These are phyloP conservation scores for Mycetomoellerius zeteki DNA, from an alignment of 1,140 invertebrate species.

Conservation along the genomic window DNA sequence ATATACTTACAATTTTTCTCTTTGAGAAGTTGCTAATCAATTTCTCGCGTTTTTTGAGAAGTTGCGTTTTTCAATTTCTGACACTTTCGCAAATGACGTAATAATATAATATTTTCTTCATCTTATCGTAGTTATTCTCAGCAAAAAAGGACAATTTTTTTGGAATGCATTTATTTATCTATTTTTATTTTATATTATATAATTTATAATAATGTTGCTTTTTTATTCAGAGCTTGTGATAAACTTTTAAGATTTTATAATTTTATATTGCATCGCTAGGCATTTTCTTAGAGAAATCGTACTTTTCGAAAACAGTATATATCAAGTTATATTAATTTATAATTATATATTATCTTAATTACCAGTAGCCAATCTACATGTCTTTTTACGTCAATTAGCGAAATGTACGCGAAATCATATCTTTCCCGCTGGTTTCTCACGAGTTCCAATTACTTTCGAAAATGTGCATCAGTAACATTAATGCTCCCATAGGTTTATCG, in stretches of 20 bases:
- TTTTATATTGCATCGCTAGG: not conserved
- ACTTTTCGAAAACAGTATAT: not conserved
- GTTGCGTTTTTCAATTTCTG: not conserved
- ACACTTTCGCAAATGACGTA: not conserved
- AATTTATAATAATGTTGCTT: not conserved
- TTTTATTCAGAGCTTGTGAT: not conserved
- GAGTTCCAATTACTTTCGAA: slow-evolving; percentile 13
- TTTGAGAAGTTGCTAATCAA: not conserved
- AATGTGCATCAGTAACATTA: not conserved
- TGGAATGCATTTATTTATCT: not conserved
- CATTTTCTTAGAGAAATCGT: not conserved
- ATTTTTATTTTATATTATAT: not conserved
- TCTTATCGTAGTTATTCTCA: not conserved
- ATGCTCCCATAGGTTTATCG: slow-evolving; percentile 35
- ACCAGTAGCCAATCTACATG: not conserved
- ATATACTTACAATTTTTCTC: not conserved
- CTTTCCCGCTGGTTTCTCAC: slow-evolving; percentile 6
- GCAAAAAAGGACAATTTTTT: not conserved
- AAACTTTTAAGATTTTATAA: not conserved
- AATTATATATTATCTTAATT: not conserved
- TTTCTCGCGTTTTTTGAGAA: too few species aligned
- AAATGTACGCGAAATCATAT: not conserved
- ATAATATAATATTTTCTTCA: not conserved
- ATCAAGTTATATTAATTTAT: not conserved
- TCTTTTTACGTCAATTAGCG: not conserved